phyloP scores from a whole-genome alignment of 2,888 invertebrate species.

The Lobophora halterata region DNA sequence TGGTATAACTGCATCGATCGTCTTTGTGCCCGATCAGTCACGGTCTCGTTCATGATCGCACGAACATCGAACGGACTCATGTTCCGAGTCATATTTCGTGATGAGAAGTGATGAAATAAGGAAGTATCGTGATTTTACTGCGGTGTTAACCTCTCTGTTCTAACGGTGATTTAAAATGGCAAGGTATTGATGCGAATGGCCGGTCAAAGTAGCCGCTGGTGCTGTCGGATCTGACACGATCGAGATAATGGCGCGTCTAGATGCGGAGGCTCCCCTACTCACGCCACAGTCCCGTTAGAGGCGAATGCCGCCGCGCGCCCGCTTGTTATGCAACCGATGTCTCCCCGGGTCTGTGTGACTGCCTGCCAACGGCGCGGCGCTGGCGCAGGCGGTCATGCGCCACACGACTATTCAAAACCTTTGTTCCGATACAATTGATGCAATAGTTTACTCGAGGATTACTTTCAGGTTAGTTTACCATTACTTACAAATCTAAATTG shows the following conservation, averaged over 20 bases:
- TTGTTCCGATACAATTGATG: constrained; percentile 37
- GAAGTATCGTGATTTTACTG: constrained; percentile 48
- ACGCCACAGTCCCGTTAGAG: constrained; percentile 64
- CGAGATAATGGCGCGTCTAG: constrained; percentile 44
- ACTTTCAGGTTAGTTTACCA: constrained; percentile 23
- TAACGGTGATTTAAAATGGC: constrained; percentile 41
- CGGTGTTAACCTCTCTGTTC: constrained; percentile 33
- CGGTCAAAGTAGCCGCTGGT: constrained; percentile 48
- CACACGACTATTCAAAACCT: constrained; percentile 30
- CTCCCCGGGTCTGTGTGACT: constrained; percentile 46
- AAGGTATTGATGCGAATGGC: constrained; percentile 49
- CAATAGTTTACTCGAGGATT: constrained; percentile 34
- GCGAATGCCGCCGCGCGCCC: constrained; percentile 61
- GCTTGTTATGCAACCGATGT: constrained; percentile 74
- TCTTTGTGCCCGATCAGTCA: constrained; percentile 63
- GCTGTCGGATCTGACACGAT: constrained; percentile 38
- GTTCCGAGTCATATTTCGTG: constrained; percentile 52
- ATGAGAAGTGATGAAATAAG: constrained; percentile 57
- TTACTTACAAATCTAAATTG: constrained; percentile 8
- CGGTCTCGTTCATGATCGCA: constrained; percentile 61
- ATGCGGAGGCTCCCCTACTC: constrained; percentile 43
- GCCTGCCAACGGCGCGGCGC: no score
- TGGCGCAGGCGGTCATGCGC: constrained; percentile 33
- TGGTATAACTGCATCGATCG: constrained; percentile 46
- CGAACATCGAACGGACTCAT: constrained; percentile 44